A percentile compares a stretch with the other conserved stretches of the same genome.
Evolutionary conservation across 2,888 invertebrate genomes (phyloP).

Genomic region (Pachycephus smyrnensis): DNA sequence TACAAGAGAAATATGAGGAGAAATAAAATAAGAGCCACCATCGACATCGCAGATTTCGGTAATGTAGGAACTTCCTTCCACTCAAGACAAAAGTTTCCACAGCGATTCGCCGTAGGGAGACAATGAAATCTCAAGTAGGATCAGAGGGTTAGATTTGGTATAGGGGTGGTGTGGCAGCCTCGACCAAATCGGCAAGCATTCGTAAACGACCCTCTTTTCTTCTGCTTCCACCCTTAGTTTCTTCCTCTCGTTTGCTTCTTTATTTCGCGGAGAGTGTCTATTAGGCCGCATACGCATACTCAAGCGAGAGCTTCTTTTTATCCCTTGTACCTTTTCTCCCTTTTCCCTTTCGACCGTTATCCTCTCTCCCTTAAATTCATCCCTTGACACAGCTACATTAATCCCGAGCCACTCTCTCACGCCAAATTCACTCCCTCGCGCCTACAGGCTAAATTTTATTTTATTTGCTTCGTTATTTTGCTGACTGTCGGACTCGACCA

Average conservation of each 20-base stretch:
- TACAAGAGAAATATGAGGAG: neutral
- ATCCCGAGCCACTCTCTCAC: slow-evolving; percentile 9
- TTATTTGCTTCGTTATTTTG: slow-evolving; percentile 1
- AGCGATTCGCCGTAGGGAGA: slow-evolving; percentile 32
- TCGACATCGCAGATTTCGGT: neutral
- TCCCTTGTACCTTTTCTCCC: slow-evolving; percentile 31
- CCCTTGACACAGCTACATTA: slow-evolving; percentile 32
- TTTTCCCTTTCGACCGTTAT: slow-evolving; percentile 25
- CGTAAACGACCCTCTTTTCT: slow-evolving; percentile 33
- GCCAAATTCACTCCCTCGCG: neutral
- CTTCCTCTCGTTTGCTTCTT: slow-evolving; percentile 31
- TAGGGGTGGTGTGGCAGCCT: slow-evolving; percentile 30
- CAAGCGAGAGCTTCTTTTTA: slow-evolving; percentile 32
- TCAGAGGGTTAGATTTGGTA: slow-evolving; percentile 38
- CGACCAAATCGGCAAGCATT: slow-evolving; percentile 23
- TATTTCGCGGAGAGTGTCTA: slow-evolving; percentile 30
- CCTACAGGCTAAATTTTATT: neutral
- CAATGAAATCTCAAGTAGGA: slow-evolving; percentile 45
- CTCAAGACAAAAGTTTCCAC: neutral
- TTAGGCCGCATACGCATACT: slow-evolving; percentile 36
- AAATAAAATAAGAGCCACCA: neutral
- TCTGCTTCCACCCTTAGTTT: slow-evolving; percentile 6
- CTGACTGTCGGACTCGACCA: neutral
- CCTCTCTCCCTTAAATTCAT: slow-evolving; percentile 40
- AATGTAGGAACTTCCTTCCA: neutral